phyloP scores from a whole-genome alignment of 2,888 invertebrate species.

The Julus scandinavius region DNA sequence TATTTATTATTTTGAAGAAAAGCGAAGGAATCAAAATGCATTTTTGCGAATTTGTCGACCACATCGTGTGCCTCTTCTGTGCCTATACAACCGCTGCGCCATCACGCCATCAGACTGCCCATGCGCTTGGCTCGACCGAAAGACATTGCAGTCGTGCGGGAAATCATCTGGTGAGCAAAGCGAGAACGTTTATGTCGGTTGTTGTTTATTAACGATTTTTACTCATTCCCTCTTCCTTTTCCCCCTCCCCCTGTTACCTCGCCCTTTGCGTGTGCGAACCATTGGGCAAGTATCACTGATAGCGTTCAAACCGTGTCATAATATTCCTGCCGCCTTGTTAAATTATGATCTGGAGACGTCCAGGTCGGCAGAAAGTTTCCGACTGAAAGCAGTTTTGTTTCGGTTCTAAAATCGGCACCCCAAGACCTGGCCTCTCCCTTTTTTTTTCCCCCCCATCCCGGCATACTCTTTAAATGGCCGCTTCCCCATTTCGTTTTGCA shows the following conservation, averaged over 20 bases:
- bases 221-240: background rate
- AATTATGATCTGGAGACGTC: background rate
- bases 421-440: background rate
- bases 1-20: constrained; percentile 42
- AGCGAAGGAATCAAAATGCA: constrained; percentile 34
- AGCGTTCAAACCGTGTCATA: constrained; percentile 7
- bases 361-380: background rate
- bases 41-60: constrained; percentile 37
- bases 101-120: background rate
- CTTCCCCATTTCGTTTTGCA: background rate
- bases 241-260: background rate
- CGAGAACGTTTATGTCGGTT: background rate
- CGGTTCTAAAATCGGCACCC: background rate
- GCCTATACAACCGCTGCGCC: constrained; percentile 25
- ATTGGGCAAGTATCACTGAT: background rate
- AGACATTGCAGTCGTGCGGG: background rate
- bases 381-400: background rate
- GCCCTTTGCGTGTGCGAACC: background rate
- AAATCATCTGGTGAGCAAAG: background rate
- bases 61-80: constrained; percentile 22
- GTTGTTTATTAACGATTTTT: constrained; percentile 37
- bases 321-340: constrained; percentile 10
- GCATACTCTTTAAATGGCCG: background rate
- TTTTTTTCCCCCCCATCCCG: background rate
- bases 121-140: background rate